Conservation (phyloP, 1,140 invertebrate species). For the Bilobella aurantiaca region DNA sequence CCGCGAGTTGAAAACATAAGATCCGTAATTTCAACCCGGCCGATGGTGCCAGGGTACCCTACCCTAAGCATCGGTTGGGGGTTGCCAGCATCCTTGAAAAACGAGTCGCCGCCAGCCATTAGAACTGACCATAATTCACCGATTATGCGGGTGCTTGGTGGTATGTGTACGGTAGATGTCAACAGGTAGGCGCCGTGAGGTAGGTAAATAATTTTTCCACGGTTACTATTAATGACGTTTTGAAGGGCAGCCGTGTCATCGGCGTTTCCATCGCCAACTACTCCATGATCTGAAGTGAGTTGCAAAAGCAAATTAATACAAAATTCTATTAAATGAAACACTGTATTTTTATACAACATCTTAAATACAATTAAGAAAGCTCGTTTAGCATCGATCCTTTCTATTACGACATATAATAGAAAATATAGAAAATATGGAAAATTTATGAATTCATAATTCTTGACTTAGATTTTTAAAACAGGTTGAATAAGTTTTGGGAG, state of each 20-base stretch:
- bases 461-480: too few species aligned
- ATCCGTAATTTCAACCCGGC: conserved; percentile 28
- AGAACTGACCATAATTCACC: conserved; percentile 29
- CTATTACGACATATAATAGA: not conserved
- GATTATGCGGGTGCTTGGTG: conserved; percentile 23
- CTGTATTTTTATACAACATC: too few species aligned
- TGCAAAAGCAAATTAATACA: not conserved
- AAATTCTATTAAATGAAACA: too few species aligned
- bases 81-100: conserved; percentile 14
- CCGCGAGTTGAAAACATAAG: conserved; percentile 26
- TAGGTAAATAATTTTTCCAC: conserved; percentile 26
- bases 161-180: conserved; percentile 18
- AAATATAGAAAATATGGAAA: not conserved
- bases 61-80: conserved; percentile 28
- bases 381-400: not conserved
- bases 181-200: conserved; percentile 27
- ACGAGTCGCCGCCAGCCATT: conserved; percentile 25
- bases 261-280: conserved; percentile 20
- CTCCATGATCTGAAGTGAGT: conserved; percentile 19
- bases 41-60: conserved; percentile 21
- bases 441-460: too few species aligned
- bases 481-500: too few species aligned
- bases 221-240: conserved; percentile 17
- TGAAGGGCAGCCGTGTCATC: conserved; percentile 31
- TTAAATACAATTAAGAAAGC: not conserved